Conservation (phyloP, 2,113 vertebrate species). For the Meleagris gallopavo region DNA sequence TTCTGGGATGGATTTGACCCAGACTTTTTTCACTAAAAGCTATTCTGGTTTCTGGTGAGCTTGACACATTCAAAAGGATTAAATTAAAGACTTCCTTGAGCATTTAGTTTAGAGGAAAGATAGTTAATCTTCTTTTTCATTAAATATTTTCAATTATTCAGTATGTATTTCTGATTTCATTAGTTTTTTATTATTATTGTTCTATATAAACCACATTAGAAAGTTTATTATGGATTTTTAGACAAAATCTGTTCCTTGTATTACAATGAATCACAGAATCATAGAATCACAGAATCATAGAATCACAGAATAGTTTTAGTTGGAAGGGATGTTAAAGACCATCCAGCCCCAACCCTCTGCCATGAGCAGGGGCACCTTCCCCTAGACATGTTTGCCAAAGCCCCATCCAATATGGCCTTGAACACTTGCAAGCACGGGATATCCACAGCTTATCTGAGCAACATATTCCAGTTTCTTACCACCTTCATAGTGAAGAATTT, state of each 20-base stretch:
- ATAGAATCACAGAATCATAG: not conserved
- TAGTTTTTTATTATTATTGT: not conserved
- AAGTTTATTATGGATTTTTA: not conserved
- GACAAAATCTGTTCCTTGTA: not conserved
- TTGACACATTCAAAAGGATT: not conserved
- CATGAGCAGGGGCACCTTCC: not conserved
- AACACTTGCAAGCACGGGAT: not conserved
- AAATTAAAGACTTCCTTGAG: not conserved
- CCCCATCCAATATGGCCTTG: not conserved
- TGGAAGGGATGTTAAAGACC: not conserved
- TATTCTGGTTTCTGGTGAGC: not conserved
- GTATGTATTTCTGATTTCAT: not conserved
- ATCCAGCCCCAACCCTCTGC: not conserved
- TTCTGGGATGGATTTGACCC: not conserved
- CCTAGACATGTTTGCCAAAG: not conserved
- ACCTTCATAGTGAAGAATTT: not conserved
- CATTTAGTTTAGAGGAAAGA: not conserved
- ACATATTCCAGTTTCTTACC: not conserved
- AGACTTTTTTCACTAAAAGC: not conserved
- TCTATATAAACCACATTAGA: not conserved
- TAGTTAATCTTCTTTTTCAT: not conserved
- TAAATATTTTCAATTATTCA: not conserved
- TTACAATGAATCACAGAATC: not conserved
- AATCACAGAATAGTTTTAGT: not conserved
- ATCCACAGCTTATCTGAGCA: not conserved